phyloP scores from a whole-genome alignment of 1,140 invertebrate genomes.

The Dolichoris vasculosae region DNA sequence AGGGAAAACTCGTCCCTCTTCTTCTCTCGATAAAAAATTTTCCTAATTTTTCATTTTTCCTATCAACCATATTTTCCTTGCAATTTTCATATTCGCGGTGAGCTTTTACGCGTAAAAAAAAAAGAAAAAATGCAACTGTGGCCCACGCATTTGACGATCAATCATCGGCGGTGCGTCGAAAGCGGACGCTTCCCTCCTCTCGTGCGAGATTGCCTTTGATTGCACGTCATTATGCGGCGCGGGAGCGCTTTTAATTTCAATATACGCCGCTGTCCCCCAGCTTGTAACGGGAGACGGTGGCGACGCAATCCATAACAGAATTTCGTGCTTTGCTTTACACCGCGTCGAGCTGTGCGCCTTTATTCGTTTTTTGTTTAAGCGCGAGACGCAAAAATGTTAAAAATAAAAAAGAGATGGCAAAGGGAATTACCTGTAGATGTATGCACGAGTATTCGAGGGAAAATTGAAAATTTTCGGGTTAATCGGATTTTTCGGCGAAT shows the following conservation, averaged over 20 bases:
- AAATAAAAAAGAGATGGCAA: background rate
- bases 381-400: background rate
- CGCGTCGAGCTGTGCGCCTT: background rate
- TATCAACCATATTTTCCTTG: background rate
- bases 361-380: background rate
- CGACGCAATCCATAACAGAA: constrained; percentile 38
- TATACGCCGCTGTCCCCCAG: background rate
- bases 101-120: background rate
- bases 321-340: constrained; percentile 30
- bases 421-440: background rate
- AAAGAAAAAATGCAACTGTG: background rate
- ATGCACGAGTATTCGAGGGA: background rate
- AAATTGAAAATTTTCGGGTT: constrained; percentile 17
- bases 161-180: constrained; percentile 27
- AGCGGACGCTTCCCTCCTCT: constrained; percentile 13
- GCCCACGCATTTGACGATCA: constrained; percentile 30
- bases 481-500: constrained; percentile 50
- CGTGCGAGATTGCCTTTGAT: constrained; percentile 44
- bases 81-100: background rate
- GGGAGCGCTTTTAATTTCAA: constrained; percentile 50
- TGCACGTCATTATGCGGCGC: constrained; percentile 37
- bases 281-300: constrained; percentile 6
- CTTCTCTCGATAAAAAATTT: background rate
- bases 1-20: too few species aligned
- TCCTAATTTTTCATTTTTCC: background rate